These are phyloP conservation scores for Epinephelus moara DNA, from an alignment of 2,113 vertebrate species.

Conservation along the genomic window DNA sequence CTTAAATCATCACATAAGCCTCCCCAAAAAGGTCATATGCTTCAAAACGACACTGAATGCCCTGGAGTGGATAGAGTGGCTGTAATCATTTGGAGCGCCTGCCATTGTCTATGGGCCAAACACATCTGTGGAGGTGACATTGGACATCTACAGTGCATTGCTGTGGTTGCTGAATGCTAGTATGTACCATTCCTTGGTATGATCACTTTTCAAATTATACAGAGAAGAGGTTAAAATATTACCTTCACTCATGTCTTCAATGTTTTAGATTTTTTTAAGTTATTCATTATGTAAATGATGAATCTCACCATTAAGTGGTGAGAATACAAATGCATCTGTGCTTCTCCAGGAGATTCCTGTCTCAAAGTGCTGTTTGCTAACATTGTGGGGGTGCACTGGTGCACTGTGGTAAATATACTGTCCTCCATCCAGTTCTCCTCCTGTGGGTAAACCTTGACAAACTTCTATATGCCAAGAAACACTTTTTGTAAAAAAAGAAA, in stretches of 20 bases:
- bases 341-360: not conserved
- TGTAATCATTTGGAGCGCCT: constrained; percentile 57
- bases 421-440: not conserved
- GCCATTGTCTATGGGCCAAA: constrained; percentile 46
- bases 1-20: constrained; percentile 68
- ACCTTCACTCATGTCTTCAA: not conserved
- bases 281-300: not conserved
- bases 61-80: constrained; percentile 51
- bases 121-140: constrained; percentile 62
- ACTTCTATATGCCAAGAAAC: not conserved
- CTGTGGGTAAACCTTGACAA: not conserved
- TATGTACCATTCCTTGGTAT: not conserved
- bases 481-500: no score
- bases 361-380: constrained; percentile 4
- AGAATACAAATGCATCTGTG: not conserved
- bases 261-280: not conserved
- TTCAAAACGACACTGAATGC: constrained; percentile 48
- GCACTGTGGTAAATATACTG: no score
- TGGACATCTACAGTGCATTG: constrained; percentile 33
- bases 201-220: not conserved
- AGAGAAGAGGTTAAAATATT: no score
- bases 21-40: constrained; percentile 70
- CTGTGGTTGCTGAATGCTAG: not conserved
- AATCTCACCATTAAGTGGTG: no score
- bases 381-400: not conserved